phyloP scores from a whole-genome alignment of 2,797 vertebrate species.

The Oryzias dopingdopingensis region DNA sequence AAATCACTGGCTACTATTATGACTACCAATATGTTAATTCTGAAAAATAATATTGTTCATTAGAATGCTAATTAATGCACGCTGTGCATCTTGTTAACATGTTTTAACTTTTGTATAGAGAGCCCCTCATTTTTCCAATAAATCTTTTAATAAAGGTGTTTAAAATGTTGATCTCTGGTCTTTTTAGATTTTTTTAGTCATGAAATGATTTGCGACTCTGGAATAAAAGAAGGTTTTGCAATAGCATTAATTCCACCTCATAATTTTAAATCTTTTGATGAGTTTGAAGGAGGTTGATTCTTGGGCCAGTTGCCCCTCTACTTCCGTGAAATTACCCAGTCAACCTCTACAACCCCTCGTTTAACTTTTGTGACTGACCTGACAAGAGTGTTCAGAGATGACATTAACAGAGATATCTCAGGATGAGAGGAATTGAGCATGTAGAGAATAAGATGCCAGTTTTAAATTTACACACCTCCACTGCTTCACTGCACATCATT shows the following conservation, averaged over 20 bases:
- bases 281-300: slow-evolving; percentile 9
- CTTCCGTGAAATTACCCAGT: slow-evolving; percentile 2
- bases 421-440: slow-evolving; percentile 48
- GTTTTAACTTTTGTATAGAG: slow-evolving; percentile 24
- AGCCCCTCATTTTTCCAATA: slow-evolving; percentile 9
- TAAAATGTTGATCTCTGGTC: slow-evolving; percentile 1
- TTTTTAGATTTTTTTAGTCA: slow-evolving; percentile 4
- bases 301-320: not conserved
- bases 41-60: slow-evolving; percentile 23
- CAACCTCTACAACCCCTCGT: slow-evolving; percentile 7
- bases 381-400: slow-evolving; percentile 56
- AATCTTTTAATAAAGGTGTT: slow-evolving; percentile 8
- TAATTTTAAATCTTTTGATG: not conserved
- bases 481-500: slow-evolving; percentile 76
- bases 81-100: slow-evolving; percentile 7
- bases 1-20: slow-evolving; percentile 26
- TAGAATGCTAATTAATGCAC: slow-evolving; percentile 23
- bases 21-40: slow-evolving; percentile 46
- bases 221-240: not conserved
- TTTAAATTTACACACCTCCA: slow-evolving; percentile 73
- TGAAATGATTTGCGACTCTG: slow-evolving; percentile 17
- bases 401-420: slow-evolving; percentile 66
- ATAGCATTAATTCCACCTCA: not conserved
- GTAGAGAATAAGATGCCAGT: slow-evolving; percentile 67
- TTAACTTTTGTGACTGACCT: slow-evolving; percentile 22